phyloP scores from a whole-genome alignment of 2,797 vertebrate species.

The Lagodon rhomboides region DNA sequence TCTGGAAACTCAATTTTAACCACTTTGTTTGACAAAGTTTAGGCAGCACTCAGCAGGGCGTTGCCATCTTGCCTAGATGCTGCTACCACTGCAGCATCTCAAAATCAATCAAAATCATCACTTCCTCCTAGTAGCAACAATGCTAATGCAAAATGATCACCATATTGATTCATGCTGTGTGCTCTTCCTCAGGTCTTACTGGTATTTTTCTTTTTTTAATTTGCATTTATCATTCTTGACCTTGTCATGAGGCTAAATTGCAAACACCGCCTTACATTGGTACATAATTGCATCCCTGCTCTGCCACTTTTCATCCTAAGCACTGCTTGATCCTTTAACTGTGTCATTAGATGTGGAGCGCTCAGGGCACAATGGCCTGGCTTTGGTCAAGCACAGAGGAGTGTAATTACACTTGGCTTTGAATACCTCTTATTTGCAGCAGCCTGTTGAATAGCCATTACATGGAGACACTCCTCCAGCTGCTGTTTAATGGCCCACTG shows the following conservation, averaged over 20 bases:
- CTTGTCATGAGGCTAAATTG: constrained; percentile 65
- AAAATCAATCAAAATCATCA: too few relatives aligned
- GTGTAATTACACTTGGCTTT: constrained; percentile 84
- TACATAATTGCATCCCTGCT: constrained; percentile 75
- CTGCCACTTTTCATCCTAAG: constrained; percentile 52
- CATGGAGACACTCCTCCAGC: constrained; percentile 72
- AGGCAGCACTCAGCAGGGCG: too few relatives aligned
- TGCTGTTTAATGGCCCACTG: constrained; percentile 70
- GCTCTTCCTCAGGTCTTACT: background rate
- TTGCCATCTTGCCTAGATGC: too few relatives aligned
- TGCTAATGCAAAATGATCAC: background rate
- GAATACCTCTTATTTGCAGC: constrained; percentile 81
- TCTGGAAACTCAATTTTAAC: too few relatives aligned
- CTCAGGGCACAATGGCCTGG: constrained; percentile 75
- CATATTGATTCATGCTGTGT: background rate
- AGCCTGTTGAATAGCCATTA: constrained; percentile 85
- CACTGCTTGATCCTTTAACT: constrained; percentile 70
- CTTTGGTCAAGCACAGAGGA: constrained; percentile 73
- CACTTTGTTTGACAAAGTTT: too few relatives aligned
- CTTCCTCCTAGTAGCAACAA: background rate
- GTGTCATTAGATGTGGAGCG: constrained; percentile 80
- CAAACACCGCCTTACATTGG: constrained; percentile 56
- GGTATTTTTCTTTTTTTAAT: constrained; percentile 10
- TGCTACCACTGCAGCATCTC: too few relatives aligned
- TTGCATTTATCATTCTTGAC: constrained; percentile 59